A percentile compares a stretch with the other conserved stretches of the same genome.
phyloP scores from a whole-genome alignment of 2,888 invertebrate species.

The Nemotelus nigrinus region DNA sequence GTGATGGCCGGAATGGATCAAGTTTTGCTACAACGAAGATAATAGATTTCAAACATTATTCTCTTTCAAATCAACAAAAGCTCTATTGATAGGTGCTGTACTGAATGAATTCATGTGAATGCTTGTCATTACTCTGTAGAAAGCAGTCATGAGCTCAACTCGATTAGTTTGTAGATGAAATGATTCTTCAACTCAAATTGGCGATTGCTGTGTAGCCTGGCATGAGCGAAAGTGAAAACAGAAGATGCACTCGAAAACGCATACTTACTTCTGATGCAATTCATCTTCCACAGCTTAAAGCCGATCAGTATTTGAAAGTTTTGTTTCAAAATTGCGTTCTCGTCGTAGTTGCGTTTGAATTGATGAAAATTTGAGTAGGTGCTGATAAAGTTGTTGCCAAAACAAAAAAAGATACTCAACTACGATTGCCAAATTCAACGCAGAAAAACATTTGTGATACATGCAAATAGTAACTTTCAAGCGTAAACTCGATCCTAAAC shows the following conservation, averaged over 20 bases:
- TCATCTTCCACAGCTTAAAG: background rate
- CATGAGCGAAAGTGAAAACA: conserved; percentile 14
- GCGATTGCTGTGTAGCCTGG: background rate
- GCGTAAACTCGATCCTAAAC: too few species aligned
- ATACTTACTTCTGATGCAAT: conserved; percentile 24
- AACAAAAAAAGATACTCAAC: too few species aligned
- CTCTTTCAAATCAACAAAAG: background rate
- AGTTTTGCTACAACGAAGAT: conserved; percentile 67
- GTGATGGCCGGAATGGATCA: conserved; percentile 75
- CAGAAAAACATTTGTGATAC: too few species aligned
- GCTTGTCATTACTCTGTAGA: background rate
- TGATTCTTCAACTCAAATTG: background rate
- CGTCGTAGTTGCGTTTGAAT: too few species aligned
- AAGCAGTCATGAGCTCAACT: background rate
- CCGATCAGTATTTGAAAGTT: conserved; percentile 6
- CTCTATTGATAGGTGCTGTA: background rate
- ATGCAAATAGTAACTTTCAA: too few species aligned
- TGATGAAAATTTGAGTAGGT: too few species aligned
- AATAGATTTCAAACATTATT: background rate
- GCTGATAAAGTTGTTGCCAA: too few species aligned
- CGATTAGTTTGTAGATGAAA: background rate
- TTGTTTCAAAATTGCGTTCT: background rate
- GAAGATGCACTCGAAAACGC: conserved; percentile 17
- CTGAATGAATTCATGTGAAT: conserved; percentile 3
- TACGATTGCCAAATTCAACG: too few species aligned